phyloP scores from a whole-genome alignment of 2,797 vertebrate species.

The Aplochiton taeniatus region DNA sequence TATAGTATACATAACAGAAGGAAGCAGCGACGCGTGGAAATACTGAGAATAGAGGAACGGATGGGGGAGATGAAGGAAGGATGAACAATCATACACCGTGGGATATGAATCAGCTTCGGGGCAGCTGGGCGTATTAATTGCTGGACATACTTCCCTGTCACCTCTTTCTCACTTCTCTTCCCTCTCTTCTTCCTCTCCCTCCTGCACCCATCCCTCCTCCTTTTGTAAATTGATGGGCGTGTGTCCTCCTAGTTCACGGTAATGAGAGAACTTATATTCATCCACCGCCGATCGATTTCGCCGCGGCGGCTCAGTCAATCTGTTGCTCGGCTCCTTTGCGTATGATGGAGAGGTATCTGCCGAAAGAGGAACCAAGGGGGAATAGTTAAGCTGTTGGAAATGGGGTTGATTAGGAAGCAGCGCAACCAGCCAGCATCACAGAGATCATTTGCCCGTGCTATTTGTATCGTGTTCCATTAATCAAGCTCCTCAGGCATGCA shows the following conservation, averaged over 20 bases:
- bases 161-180: not conserved
- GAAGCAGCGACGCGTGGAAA: conserved; percentile 27
- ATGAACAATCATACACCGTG: conserved; percentile 18
- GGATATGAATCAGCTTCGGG: conserved; percentile 47
- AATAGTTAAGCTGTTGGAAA: not conserved
- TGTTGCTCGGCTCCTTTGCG: conserved; percentile 26
- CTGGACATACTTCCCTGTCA: not conserved
- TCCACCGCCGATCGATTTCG: conserved; percentile 38
- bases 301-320: conserved; percentile 30
- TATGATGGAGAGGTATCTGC: conserved; percentile 8
- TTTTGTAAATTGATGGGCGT: conserved; percentile 18
- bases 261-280: conserved; percentile 51
- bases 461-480: too few species aligned
- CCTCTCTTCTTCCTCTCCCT: not conserved
- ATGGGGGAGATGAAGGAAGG: conserved; percentile 12
- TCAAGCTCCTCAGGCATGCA: too few species aligned
- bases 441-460: not conserved
- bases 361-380: conserved; percentile 12
- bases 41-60: conserved; percentile 5
- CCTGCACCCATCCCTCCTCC: not conserved
- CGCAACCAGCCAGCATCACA: not conserved
- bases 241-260: conserved; percentile 13
- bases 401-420: conserved; percentile 12
- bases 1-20: not conserved
- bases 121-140: conserved; percentile 16